Evolutionary conservation across 2,888 invertebrate genomes (phyloP).

Genomic region (Stenodema calcarata): DNA sequence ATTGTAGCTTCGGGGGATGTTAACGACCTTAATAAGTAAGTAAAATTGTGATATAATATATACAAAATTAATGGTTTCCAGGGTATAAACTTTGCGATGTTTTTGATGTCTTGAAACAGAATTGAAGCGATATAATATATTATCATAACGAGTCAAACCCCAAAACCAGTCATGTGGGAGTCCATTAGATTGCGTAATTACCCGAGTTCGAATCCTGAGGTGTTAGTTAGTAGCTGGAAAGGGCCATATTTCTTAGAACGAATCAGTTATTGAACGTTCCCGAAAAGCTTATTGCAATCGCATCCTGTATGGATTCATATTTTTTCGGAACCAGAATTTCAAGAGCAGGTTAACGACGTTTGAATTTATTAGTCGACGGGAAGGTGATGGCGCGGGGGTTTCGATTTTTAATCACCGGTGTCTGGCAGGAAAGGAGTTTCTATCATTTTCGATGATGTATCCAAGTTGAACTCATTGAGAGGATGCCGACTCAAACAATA

Average conservation of each 20-base stretch:
- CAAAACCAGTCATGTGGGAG: background rate
- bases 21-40: no score
- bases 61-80: no score
- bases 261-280: background rate
- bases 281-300: background rate
- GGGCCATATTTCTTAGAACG: background rate
- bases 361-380: background rate
- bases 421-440: background rate
- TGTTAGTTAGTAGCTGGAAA: background rate
- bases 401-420: background rate
- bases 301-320: background rate
- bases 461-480: background rate
- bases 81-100: no score
- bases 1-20: no score
- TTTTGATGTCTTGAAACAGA: no score
- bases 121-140: no score
- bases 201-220: background rate
- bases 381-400: background rate
- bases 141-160: no score
- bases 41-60: no score
- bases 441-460: background rate
- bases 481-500: no score
- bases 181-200: background rate
- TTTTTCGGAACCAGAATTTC: background rate
- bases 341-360: background rate